A percentile compares a stretch with the other conserved stretches of the same genome.
These are phyloP conservation scores for Chrysolina oricalcia DNA, from an alignment of 2,888 invertebrate genomes.

Conservation along the genomic window DNA sequence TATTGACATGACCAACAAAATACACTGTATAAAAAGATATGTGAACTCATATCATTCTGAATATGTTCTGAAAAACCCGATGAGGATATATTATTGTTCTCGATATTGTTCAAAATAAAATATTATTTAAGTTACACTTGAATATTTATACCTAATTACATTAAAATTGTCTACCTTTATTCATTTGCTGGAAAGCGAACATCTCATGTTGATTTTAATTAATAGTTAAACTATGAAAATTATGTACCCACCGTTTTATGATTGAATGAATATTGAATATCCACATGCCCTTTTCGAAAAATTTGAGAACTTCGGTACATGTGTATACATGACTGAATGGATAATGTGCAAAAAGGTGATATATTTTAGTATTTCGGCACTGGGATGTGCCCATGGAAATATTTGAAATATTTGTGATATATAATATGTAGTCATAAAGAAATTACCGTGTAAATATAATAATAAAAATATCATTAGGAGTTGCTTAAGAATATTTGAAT, in stretches of 20 bases:
- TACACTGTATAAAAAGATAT: too few relatives aligned
- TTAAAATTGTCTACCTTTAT: not conserved
- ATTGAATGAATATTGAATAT: constrained; percentile 1
- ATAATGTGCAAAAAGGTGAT: constrained; percentile 67
- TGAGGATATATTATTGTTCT: too few relatives aligned
- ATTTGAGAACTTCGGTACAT: not conserved
- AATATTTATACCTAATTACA: too few relatives aligned
- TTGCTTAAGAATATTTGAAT: constrained; percentile 18
- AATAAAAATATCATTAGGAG: constrained; percentile 21
- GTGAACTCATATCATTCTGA: too few relatives aligned
- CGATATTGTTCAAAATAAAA: too few relatives aligned
- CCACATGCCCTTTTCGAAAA: not conserved
- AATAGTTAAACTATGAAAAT: not conserved
- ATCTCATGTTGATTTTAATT: not conserved
- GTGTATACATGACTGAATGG: constrained; percentile 39
- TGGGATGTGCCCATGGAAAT: constrained; percentile 65
- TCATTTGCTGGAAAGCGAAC: not conserved
- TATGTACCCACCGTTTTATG: not conserved
- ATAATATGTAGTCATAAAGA: constrained; percentile 66
- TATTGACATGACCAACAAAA: too few relatives aligned
- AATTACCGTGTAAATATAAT: constrained; percentile 48
- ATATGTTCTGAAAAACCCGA: too few relatives aligned
- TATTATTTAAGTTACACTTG: too few relatives aligned
- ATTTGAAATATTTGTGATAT: constrained; percentile 69
- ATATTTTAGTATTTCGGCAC: constrained; percentile 70